These are phyloP conservation scores for Rhagonycha fulva DNA, from an alignment of 2,888 invertebrate genomes.

Conservation along the genomic window DNA sequence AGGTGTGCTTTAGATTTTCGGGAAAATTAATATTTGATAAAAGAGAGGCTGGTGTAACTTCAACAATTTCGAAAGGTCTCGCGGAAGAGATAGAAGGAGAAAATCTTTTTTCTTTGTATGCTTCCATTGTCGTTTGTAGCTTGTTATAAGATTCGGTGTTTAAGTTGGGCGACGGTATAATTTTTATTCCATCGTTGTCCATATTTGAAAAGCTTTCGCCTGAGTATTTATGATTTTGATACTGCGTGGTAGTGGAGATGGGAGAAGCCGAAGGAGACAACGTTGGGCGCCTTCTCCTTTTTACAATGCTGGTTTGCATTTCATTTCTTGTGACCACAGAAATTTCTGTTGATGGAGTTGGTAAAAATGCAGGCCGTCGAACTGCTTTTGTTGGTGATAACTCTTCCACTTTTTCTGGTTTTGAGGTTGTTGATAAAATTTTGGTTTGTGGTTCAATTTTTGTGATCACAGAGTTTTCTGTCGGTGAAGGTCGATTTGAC, in stretches of 20 bases:
- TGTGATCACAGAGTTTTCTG: slow-evolving; percentile 6
- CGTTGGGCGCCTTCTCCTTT: slow-evolving; percentile 11
- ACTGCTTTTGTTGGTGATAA: neutral
- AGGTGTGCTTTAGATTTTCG: slow-evolving; percentile 37
- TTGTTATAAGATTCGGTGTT: neutral
- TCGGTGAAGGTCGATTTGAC: neutral
- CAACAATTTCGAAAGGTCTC: slow-evolving; percentile 8
- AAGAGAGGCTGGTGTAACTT: slow-evolving; percentile 29
- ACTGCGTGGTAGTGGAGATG: neutral
- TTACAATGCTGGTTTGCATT: neutral
- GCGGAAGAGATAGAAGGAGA: neutral
- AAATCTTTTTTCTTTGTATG: neutral
- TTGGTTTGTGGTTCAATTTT: slow-evolving; percentile 2
- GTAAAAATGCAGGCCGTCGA: neutral
- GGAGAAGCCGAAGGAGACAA: slow-evolving; percentile 18
- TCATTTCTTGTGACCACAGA: slow-evolving; percentile 5
- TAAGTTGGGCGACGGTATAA: slow-evolving; percentile 32
- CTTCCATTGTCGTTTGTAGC: neutral
- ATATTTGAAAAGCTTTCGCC: slow-evolving; percentile 32
- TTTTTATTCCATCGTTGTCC: slow-evolving; percentile 17
- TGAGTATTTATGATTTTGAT: slow-evolving; percentile 48
- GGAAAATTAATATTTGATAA: slow-evolving; percentile 37
- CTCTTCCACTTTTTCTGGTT: neutral
- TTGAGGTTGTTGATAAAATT: neutral
- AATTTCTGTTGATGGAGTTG: slow-evolving; percentile 7